Evolutionary conservation across 2,888 invertebrate species (phyloP), one percentile per base, ranked within the genome.

Genomic region (Rotaria macrura): DNA sequence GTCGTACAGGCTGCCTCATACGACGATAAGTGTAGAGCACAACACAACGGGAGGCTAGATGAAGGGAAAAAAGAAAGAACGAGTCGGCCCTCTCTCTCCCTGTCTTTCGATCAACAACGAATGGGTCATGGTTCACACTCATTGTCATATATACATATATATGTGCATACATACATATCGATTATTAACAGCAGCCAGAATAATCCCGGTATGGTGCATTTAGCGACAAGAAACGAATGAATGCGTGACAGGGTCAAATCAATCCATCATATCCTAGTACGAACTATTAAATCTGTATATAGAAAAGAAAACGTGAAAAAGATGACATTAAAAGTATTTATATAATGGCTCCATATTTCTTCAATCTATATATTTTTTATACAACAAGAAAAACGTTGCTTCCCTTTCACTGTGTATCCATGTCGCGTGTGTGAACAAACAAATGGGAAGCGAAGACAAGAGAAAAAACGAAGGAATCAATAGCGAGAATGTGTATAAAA

Each of bases 201-300:
- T 65, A 65, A 65, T 65, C 65, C 65, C 34, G n/a, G 34, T 65
- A 65, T 34, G 65, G 65, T 34, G 34, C n/a, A 34, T 65, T 65
- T 65, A 65, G 34, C 34, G 34, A 65, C 65, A 65, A 65, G 65
- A 65, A 65, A 65, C 65, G 65, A 65, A 65, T 65, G 65, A 65
- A 65, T 65, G 65, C 65, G 34, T 65, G 65, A 65, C 65, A 65
- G 65, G 65, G 65, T 65, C 65, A 65, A 65, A 65, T 65, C 65
- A 65, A 65, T 65, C 34, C 65, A 65, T 65, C 65, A 65, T 65
- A 65, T 65, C 65, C 9, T 65, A 1, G 14, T 34, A 65, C 34
- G 65, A 65, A 65, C 65, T 65, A 65, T 65, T 65, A 34, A 65
- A 65, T 7, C 65, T 4, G 29, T 65, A 34, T 5, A 65, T 2